These are phyloP conservation scores for Stylophora pistillata DNA, from an alignment of 64 coral and sea anemone species.

Conservation along the genomic window DNA sequence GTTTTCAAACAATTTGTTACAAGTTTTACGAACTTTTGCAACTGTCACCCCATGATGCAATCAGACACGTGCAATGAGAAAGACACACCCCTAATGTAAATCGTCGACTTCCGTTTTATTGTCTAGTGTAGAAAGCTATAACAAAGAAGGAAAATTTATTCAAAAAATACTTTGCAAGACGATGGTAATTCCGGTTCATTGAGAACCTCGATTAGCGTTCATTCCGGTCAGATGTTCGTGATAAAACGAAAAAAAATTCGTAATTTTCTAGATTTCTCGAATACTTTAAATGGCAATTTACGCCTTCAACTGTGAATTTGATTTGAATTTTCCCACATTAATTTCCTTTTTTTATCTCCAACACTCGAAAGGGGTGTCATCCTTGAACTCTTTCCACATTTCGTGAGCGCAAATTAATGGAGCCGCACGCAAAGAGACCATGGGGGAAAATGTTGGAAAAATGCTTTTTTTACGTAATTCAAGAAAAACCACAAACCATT, in stretches of 20 bases:
- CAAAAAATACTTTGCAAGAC: not conserved
- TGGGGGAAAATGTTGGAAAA: not conserved
- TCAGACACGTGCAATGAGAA: not conserved
- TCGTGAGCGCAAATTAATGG: not conserved
- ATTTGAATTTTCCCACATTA: slow-evolving; percentile 34
- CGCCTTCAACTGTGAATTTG: not conserved
- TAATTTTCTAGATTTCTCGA: not conserved
- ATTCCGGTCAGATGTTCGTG: not conserved
- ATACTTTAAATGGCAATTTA: not conserved
- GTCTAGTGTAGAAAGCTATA: not conserved
- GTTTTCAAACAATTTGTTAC: not conserved
- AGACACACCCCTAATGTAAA: not conserved
- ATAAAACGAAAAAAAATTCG: not conserved
- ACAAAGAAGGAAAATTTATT: not conserved
- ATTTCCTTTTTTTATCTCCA: not conserved
- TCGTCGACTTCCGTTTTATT: slow-evolving; percentile 15
- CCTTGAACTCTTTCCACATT: not conserved
- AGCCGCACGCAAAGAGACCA: not conserved
- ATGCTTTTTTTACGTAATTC: not conserved
- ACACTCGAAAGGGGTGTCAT: slow-evolving; percentile 13
- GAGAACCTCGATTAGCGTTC: no score
- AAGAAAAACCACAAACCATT: not conserved
- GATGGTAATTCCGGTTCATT: not conserved
- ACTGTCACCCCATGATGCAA: not conserved
- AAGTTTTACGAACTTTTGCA: not conserved